Base-by-base conservation (phyloP, 1,140 invertebrate genomes). In the Polyergus mexicanus region DNA sequence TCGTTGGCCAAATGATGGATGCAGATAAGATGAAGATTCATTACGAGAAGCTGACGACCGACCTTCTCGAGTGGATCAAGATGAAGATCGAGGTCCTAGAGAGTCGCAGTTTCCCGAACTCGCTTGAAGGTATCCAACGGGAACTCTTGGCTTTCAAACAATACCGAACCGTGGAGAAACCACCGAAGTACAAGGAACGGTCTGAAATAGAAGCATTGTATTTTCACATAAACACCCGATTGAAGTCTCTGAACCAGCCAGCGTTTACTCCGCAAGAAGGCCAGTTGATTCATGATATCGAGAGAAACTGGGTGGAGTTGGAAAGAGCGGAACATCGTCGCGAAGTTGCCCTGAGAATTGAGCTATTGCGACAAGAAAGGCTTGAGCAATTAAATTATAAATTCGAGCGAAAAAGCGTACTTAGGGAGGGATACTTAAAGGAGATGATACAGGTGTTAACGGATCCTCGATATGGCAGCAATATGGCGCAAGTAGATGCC, bases 381-480 rank as follows among this genome's bases (percentile, higher is more conserved):
- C 95, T 99, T 1, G 99, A 99, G 93, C 98, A 99, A 92, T 95
- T 99, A 28, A 99, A 99, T 89, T 98, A 98, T 93, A 98, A 99
- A 93, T 99, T 99, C 95, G 98, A 98, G 91, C 97, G 98, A 90
- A 99, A 99, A 95, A 98, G 98, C 92, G 97, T 98, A 8, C 96
- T 99, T 4, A 96, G 99, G 81, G 98, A 99, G 92, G 97, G 98
- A 2, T 99, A 99, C 95, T 95, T 99, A 22, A 99, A 99, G 95
- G 99, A 99, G 95, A 99, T 99, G 98, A 98, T 98, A 84, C 98
- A 98, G 94, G 98, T 99, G 13, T 94, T 99, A 25, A 98, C 97
- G 0, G 99, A 99, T 95, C 98, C 98, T 10, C 96, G 98, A 81
- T 98, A 99, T 93, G 98, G 98, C 35, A 98, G 97, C 90, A 98